These are phyloP conservation scores for Arenicola marina DNA, from an alignment of 2,888 invertebrate species.

Conservation along the genomic window DNA sequence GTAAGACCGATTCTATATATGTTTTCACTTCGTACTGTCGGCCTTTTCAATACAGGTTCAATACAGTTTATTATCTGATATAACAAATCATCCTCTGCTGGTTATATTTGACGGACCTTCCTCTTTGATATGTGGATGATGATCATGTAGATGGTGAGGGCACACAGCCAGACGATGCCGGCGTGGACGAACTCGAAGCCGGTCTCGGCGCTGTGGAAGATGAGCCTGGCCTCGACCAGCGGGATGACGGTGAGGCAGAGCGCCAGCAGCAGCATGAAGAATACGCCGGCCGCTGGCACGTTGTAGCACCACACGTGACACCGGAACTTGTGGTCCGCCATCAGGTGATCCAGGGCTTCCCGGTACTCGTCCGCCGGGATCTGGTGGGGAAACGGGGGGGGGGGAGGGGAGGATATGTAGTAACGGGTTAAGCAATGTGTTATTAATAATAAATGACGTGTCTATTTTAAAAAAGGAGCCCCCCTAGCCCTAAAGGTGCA, in stretches of 20 bases:
- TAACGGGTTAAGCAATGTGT: too few species aligned
- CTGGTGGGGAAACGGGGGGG: slow-evolving; percentile 9
- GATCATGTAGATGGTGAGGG: slow-evolving; percentile 30
- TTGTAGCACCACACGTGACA: slow-evolving; percentile 38
- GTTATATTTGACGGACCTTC: slow-evolving; percentile 28
- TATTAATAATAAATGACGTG: too few species aligned
- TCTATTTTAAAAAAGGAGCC: too few species aligned
- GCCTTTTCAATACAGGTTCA: too few species aligned
- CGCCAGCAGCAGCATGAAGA: slow-evolving; percentile 30
- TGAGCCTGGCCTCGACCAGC: slow-evolving; percentile 24
- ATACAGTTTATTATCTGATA: too few species aligned
- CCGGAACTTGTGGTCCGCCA: slow-evolving; percentile 30
- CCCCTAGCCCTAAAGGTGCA: too few species aligned
- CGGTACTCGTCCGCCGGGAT: slow-evolving; percentile 29
- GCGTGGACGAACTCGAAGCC: slow-evolving; percentile 35
- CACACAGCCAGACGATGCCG: slow-evolving; percentile 34
- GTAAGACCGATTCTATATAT: too few species aligned
- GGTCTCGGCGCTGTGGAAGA: slow-evolving; percentile 13
- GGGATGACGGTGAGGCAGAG: slow-evolving; percentile 29
- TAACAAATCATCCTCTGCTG: too few species aligned
- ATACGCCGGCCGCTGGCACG: slow-evolving; percentile 31
- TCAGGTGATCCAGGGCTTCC: slow-evolving; percentile 24
- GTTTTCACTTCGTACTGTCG: too few species aligned
- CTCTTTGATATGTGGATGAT: slow-evolving; percentile 29
- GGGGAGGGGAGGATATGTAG: background rate